Conservation (phyloP, 2,797 vertebrate species). For the Myotis findleyi region DNA sequence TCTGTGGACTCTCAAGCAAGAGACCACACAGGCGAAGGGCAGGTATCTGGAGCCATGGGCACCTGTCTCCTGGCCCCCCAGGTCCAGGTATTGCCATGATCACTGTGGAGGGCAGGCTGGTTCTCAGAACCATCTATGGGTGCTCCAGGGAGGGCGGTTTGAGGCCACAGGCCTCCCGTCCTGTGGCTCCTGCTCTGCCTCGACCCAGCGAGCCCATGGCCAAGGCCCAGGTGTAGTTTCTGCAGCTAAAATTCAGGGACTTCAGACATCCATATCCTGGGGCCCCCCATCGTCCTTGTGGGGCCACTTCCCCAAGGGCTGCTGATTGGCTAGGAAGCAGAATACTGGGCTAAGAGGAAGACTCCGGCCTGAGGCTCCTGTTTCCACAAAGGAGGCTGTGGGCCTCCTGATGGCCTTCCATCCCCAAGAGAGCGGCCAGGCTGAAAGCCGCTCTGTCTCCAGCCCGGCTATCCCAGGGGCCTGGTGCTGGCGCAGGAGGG, state of each 20-base stretch:
- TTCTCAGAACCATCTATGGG: neutral
- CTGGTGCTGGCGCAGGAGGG: neutral
- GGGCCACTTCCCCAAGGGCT: too few species aligned
- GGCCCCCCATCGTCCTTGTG: accelerated
- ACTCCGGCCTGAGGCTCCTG: neutral
- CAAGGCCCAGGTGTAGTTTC: neutral
- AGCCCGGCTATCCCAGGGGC: neutral
- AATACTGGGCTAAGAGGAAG: too few species aligned
- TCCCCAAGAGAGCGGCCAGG: too few species aligned
- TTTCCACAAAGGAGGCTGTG: neutral
- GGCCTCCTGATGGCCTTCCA: neutral
- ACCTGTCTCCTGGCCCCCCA: accelerated
- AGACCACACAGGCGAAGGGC: neutral
- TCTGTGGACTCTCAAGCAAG: neutral
- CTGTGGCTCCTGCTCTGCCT: neutral
- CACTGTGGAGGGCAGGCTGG: neutral
- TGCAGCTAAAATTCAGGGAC: neutral
- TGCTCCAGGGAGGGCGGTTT: neutral
- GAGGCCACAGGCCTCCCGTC: neutral
- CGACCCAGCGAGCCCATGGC: neutral
- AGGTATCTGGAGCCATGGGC: too few species aligned
- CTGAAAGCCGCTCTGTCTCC: neutral
- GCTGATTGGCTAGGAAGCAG: neutral
- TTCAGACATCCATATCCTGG: accelerated
- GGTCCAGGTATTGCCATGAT: neutral